Base-by-base conservation (phyloP, 2,113 vertebrate species). In the Saimiri boliviensis region DNA sequence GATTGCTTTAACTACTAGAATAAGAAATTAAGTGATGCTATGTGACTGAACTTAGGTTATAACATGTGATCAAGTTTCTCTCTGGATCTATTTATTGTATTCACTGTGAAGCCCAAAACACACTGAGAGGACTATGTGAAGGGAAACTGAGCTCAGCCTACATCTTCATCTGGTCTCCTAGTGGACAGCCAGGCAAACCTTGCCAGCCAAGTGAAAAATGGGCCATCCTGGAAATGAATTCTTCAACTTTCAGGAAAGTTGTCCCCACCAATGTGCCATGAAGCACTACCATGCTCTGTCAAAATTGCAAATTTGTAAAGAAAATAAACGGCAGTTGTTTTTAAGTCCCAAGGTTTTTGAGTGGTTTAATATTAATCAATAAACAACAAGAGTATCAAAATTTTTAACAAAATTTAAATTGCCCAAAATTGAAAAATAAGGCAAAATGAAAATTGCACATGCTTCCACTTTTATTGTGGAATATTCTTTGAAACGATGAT, bases 71-170 rank as follows among this genome's bases (percentile, higher is more conserved):
- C 35, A 3, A 66, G 12, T 4, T 66, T 77, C 77, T 80, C 20
- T 56, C 6, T 21, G 3, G 5, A 42, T 40, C 23, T 82, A 13
- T 66, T 79, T 80, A 52, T 52, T 19, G 52, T 74, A n/a, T 60
- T 79, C 11, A 42, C 21, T 45, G 6, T 91, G 35, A 76, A 83
- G 11, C 89, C 56, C 4, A 76, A 54, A 11, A 82, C 27, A 40
- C 0, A 10, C 0, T 11, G 6, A n/a, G 30, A 81, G 81, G 47
- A 11, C 5, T 7, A 20, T 2, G 14, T 32, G 30, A 5, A 45
- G n/a, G 76, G 8, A 8, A 85, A 25, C 4, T 40, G 17, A 94
- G 9, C 42, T 54, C 3, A 49, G 5, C 0, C 54, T 11, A 16
- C 10, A 35, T 20, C 74, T 89, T 66, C 23, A 60, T 23, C n/a